A percentile compares a stretch with the other conserved stretches of the same genome.
These are phyloP conservation scores for Micronisus gabar DNA, from an alignment of 2,113 vertebrate genomes.

Conservation along the genomic window DNA sequence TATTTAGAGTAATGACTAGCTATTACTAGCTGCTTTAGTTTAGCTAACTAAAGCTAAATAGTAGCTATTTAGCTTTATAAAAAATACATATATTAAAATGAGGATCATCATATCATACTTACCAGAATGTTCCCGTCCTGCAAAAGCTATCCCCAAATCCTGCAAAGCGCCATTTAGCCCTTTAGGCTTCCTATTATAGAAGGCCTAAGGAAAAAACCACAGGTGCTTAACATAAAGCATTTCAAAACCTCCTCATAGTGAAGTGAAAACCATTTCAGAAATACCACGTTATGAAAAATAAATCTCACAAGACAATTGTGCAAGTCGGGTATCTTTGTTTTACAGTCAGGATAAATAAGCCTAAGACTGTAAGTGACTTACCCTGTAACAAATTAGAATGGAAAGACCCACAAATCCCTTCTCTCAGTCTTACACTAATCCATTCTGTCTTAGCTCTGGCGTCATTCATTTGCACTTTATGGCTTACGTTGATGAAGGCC, in stretches of 20 bases:
- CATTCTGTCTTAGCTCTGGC: neutral
- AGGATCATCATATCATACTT: conserved; percentile 6
- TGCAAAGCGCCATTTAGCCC: conserved; percentile 91
- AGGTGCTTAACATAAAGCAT: neutral
- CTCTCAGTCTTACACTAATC: neutral
- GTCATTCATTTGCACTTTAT: neutral
- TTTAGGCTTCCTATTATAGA: conserved; percentile 90
- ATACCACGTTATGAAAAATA: neutral
- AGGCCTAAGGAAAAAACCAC: conserved; percentile 72
- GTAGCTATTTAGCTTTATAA: neutral
- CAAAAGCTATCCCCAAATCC: conserved; percentile 91
- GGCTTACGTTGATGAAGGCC: neutral
- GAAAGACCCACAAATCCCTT: neutral
- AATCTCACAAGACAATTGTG: neutral
- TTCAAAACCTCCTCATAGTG: neutral
- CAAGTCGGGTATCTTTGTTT: neutral
- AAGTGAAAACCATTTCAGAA: neutral
- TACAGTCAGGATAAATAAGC: neutral
- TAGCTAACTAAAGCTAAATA: neutral
- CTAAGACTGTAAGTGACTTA: neutral
- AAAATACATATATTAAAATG: neutral
- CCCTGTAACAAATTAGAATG: neutral
- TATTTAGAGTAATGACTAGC: neutral
- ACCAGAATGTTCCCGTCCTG: conserved; percentile 93
- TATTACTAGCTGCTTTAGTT: neutral